Evolutionary conservation across 1,140 invertebrate genomes (phyloP).

Genomic region (Monochamus saltuarius): DNA sequence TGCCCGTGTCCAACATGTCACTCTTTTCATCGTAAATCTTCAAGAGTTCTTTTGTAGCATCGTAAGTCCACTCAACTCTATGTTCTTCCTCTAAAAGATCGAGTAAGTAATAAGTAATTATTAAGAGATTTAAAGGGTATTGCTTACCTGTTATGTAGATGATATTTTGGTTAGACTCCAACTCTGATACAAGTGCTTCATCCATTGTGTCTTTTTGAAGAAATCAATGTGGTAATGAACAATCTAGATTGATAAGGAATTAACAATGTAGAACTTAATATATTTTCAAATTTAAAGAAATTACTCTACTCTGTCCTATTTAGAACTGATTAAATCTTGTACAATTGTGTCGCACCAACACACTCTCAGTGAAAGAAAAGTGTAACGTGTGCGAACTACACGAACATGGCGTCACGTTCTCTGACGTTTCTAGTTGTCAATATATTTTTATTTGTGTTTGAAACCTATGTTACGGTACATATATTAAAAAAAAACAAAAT

Average conservation of each 20-base stretch:
- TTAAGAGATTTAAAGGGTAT: background rate
- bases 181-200: background rate
- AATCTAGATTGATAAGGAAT: background rate
- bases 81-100: conserved; percentile 4
- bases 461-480: too few relatives aligned
- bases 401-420: too few relatives aligned
- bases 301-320: conserved; percentile 1
- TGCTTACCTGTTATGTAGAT: conserved; percentile 7
- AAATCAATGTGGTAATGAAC: too few relatives aligned
- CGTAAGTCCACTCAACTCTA: conserved; percentile 14
- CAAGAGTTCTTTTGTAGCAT: conserved; percentile 13
- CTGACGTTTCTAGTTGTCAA: too few relatives aligned
- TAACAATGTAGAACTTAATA: background rate
- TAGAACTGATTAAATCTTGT: background rate
- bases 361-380: too few relatives aligned
- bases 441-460: too few relatives aligned
- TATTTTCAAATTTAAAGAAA: conserved; percentile 2
- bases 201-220: background rate
- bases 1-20: conserved; percentile 18
- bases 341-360: too few relatives aligned
- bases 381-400: too few relatives aligned
- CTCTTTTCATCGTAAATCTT: conserved; percentile 17
- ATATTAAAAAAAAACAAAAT: too few relatives aligned
- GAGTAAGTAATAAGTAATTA: background rate
- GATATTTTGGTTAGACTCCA: background rate